Evolutionary conservation across 2,113 vertebrate genomes (phyloP).

Genomic region (Psammodynastes pulverulentus): DNA sequence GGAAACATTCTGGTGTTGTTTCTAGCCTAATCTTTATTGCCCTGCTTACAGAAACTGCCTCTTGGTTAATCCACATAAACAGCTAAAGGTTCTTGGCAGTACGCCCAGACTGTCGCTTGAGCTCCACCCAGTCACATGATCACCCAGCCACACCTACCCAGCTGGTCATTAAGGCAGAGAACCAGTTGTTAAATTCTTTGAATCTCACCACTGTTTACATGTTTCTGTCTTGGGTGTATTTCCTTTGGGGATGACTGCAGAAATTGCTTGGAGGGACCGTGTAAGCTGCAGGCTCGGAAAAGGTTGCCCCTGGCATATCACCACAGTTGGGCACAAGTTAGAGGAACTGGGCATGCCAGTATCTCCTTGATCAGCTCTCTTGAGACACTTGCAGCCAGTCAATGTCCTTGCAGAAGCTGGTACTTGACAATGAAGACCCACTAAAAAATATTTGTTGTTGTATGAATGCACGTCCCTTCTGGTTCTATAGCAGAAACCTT

Average conservation of each 20-base stretch:
- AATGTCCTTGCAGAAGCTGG: not conserved
- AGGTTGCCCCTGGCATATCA: not conserved
- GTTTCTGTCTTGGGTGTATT: not conserved
- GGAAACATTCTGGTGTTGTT: too few species aligned
- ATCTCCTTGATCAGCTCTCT: not conserved
- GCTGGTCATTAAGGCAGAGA: too few species aligned
- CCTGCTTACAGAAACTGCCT: too few species aligned
- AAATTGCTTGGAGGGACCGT: not conserved
- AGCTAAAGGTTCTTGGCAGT: too few species aligned
- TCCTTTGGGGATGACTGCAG: not conserved
- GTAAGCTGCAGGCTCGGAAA: not conserved
- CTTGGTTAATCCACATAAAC: too few species aligned
- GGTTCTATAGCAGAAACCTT: slow-evolving; percentile 32
- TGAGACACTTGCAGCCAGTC: not conserved
- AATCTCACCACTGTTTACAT: too few species aligned
- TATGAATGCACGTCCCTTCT: not conserved
- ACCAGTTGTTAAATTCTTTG: too few species aligned
- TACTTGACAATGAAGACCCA: not conserved
- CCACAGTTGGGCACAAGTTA: not conserved
- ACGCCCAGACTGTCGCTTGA: too few species aligned
- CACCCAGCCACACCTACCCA: too few species aligned
- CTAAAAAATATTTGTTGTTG: not conserved
- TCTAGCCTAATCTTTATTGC: too few species aligned
- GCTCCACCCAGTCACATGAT: too few species aligned
- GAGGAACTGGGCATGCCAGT: not conserved